phyloP scores from a whole-genome alignment of 2,797 vertebrate genomes.

The Halcyon badia region DNA sequence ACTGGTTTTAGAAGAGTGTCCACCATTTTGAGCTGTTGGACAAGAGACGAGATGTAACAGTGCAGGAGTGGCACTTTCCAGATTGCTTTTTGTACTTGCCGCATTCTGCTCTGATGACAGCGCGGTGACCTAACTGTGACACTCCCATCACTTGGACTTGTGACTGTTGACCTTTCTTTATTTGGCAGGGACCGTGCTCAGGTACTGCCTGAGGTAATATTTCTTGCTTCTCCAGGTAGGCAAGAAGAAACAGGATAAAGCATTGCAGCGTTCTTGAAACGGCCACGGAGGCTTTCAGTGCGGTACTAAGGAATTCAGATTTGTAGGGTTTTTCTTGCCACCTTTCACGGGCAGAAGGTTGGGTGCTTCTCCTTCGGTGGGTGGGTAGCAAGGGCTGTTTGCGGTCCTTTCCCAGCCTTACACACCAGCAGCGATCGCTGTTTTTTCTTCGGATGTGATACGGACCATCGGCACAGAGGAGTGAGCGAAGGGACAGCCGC shows the following conservation, averaged over 20 bases:
- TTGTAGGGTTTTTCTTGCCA: background rate
- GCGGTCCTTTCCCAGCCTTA: background rate
- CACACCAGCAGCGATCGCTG: fast-evolving
- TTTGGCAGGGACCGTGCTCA: background rate
- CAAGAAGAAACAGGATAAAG: background rate
- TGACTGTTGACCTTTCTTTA: background rate
- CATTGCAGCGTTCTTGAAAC: background rate
- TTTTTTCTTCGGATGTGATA: background rate
- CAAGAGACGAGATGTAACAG: background rate
- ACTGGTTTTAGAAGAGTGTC: background rate
- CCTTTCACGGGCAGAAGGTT: background rate
- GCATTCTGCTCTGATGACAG: background rate
- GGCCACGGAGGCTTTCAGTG: background rate
- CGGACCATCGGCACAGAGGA: background rate
- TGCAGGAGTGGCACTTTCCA: background rate
- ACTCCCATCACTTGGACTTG: background rate
- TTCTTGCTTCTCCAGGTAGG: background rate
- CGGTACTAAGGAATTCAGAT: background rate
- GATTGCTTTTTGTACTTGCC: background rate
- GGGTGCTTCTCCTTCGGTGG: background rate
- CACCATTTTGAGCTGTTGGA: background rate
- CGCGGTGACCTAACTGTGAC: fast-evolving
- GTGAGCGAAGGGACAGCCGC: fast-evolving
- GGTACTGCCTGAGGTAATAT: background rate
- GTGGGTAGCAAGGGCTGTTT: background rate